phyloP scores from a whole-genome alignment of 2,888 invertebrate genomes.

The Dinocampus coccinellae region DNA sequence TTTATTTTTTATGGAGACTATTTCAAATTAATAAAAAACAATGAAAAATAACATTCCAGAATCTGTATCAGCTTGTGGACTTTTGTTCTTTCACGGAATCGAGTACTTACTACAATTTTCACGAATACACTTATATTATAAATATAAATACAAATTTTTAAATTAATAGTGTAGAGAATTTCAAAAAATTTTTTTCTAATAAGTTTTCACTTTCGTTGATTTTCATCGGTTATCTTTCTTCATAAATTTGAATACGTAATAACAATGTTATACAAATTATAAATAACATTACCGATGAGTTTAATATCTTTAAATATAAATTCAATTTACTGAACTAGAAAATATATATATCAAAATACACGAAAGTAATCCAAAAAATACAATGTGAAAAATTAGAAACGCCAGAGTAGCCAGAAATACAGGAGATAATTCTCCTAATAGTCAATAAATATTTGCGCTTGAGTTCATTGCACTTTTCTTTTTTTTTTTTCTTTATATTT shows the following conservation, averaged over 20 bases:
- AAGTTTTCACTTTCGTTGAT: not conserved
- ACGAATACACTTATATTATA: not conserved
- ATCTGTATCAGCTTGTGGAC: not conserved
- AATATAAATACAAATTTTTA: not conserved
- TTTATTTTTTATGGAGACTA: slow-evolving; percentile 52
- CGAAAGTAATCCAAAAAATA: not conserved
- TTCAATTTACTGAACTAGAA: not conserved
- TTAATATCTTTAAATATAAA: not conserved
- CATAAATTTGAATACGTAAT: not conserved
- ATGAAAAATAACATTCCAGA: slow-evolving; percentile 2
- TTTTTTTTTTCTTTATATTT: not conserved
- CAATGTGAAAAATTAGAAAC: not conserved
- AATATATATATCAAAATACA: not conserved
- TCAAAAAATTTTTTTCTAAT: not conserved
- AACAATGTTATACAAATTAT: not conserved
- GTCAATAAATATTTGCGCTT: not conserved
- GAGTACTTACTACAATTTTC: not conserved
- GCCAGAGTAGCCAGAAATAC: not conserved
- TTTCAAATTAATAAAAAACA: not conserved
- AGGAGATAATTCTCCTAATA: not conserved
- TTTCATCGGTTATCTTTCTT: not conserved
- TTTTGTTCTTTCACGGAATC: not conserved
- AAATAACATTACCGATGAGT: not conserved
- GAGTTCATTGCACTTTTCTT: slow-evolving; percentile 20
- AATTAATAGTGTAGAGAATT: not conserved